Evolutionary conservation across 2,113 vertebrate species (phyloP), one percentile per base, ranked within the genome.

Genomic region (Dendropsophus ebraccatus): DNA sequence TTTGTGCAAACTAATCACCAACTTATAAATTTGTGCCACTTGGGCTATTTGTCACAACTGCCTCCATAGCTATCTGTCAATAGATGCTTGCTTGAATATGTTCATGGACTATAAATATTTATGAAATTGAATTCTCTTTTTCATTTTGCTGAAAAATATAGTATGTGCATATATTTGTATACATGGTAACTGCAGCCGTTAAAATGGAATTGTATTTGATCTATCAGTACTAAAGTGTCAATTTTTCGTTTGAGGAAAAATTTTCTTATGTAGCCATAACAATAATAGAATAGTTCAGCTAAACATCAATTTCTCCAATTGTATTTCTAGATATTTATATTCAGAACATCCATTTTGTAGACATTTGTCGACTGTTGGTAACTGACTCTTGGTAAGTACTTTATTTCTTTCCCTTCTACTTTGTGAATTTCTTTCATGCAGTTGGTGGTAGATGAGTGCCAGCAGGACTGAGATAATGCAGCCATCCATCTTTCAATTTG

Each of bases 31-130:
- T 81, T 81, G 58, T 81, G 56, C 56, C n/a, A 81, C 78, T 45
- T 65, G 56, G 41, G 78, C 56, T 47, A 81, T 81, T 81, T 81
- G 37, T 81, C 78, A 81, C 60, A 25, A 62, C 78, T 65, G 35
- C 41, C 56, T 81, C 58, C 37, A 25, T 65, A 28, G 56, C 35
- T 65, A 81, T 81, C 56, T 65, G 56, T 81, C 78, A 81, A 62
- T 62, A 81, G 56, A 65, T 65, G 35, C 35, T 54, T 47, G 37
- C 37, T 81, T 41, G 54, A 81, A 60, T 81, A 81, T 81, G 35
- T 81, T 81, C 78, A 81, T 81, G 25, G 4, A 21, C 37, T 47
- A 81, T 81, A 81, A 81, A 81, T 81, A 81, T 81, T 81, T 81
- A 81, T 81, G 41, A 81, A 81, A 47, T 25, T 47, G 78, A 81